Evolutionary conservation across 2,888 invertebrate genomes (phyloP), one percentile per base, ranked within the genome.

Genomic region (Penaeus monodon): DNA sequence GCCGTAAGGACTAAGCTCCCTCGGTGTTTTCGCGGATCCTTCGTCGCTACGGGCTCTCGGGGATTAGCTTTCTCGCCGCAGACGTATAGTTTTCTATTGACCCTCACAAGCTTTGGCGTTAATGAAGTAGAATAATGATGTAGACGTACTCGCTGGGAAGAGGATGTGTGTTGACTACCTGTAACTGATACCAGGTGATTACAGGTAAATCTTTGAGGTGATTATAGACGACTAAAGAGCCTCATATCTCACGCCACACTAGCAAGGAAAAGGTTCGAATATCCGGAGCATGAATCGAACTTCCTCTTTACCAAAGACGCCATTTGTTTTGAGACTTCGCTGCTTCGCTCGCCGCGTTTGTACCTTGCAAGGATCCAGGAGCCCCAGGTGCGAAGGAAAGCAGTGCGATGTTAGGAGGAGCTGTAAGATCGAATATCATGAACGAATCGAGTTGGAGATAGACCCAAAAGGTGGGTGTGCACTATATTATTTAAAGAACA

Each of bases 131-230:
- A 82, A 82, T 82, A 73, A 82, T 82, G 63, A 82, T n/a, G 64
- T 44, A 63, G 70, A 57, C 38, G 24, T 63, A 57, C 63, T 27
- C 29, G 81, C 70, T 73, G 73, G 49, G 81, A 81, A 73, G 49
- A 27, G 82, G 82, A 82, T 82, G 82, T 64, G 82, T 38, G 63
- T 33, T 82, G 82, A 82, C 82, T 74, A 73, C 82, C 82, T 82
- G 82, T 82, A 82, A 82, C 74, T 82, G 82, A 82, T 82, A 82
- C 82, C 29, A 38, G 82, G 82, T 73, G 70, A 73, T 82, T 82
- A 82, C 38, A 33, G 74, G 74, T 63, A 63, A 82, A 82, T 63
- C 77, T 77, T 77, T 63, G 27, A 49, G 27, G 77, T 77, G 77
- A 49, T 77, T 77, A 77, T 49, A 77, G 12, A 49, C 49, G 27